Evolutionary conservation across 2,888 invertebrate species (phyloP).

Genomic region (Drosophila putrida): DNA sequence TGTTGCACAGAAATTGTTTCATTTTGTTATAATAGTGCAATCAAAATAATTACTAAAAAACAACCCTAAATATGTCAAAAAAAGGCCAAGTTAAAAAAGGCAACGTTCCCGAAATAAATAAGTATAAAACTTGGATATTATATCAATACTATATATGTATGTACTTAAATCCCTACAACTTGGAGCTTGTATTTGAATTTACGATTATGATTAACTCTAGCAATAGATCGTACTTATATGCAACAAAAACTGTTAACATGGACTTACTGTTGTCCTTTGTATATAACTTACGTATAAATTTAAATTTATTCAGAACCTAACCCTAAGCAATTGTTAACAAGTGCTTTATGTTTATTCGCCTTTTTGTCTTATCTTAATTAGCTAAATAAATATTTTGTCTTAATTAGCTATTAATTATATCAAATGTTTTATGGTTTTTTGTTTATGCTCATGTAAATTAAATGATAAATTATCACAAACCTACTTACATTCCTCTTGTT

Average conservation of each 20-base stretch:
- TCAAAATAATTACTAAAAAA: conserved; percentile 24
- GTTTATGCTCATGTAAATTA: conserved; percentile 56
- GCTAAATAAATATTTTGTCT: conserved; percentile 51
- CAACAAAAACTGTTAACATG: conserved; percentile 65
- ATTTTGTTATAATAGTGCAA: conserved; percentile 40
- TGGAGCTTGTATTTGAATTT: conserved; percentile 77
- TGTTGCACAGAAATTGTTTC: conserved; percentile 31
- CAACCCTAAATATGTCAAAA: conserved; percentile 25
- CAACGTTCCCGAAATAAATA: conserved; percentile 27
- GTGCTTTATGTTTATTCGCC: conserved; percentile 73
- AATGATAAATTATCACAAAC: conserved; percentile 42
- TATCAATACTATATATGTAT: conserved; percentile 51
- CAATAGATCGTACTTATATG: conserved; percentile 43
- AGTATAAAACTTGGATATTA: conserved; percentile 32
- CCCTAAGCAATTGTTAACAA: conserved; percentile 76
- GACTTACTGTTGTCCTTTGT: conserved; percentile 54
- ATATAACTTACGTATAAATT: conserved; percentile 47
- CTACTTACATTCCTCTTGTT: background rate
- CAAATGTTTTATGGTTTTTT: conserved; percentile 34
- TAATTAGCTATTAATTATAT: conserved; percentile 56
- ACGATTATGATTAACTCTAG: conserved; percentile 60
- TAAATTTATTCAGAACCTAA: conserved; percentile 48
- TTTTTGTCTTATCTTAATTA: conserved; percentile 61
- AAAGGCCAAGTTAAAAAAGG: conserved; percentile 58
- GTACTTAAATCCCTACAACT: conserved; percentile 53